Evolutionary conservation across 1,140 invertebrate species (phyloP).

Genomic region (Myzus persicae): DNA sequence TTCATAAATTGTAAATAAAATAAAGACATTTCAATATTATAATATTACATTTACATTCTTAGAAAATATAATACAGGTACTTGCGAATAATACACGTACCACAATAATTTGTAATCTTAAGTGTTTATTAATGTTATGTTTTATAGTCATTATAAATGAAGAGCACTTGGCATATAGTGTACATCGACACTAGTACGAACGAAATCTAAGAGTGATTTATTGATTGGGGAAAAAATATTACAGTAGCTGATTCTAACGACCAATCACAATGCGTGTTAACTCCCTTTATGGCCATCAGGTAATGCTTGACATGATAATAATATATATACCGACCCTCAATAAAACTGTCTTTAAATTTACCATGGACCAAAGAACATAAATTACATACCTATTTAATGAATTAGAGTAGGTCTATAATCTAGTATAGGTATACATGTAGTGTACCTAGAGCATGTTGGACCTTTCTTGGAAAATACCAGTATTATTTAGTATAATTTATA

Average conservation of each 20-base stretch:
- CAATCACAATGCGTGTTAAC: background rate
- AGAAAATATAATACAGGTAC: background rate
- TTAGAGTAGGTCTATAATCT: background rate
- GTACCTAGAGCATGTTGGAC: background rate
- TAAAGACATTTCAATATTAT: background rate
- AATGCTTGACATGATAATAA: background rate
- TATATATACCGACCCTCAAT: constrained; percentile 1
- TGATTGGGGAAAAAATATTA: constrained; percentile 3
- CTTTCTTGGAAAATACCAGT: background rate
- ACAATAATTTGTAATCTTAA: constrained; percentile 31
- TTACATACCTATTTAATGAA: background rate
- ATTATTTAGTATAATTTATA: background rate
- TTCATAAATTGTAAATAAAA: background rate
- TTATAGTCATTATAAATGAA: background rate
- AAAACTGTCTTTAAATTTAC: background rate
- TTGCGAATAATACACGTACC: background rate
- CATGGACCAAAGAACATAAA: background rate
- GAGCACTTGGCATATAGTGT: background rate
- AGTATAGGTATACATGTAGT: background rate
- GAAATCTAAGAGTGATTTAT: constrained; percentile 2
- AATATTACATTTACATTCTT: background rate
- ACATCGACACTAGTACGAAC: background rate
- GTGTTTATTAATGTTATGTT: background rate
- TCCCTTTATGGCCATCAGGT: constrained; percentile 20
- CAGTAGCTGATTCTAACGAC: constrained; percentile 4